Conservation (phyloP, 2,888 invertebrate genomes). For the Cryptocheilus praepositus region DNA sequence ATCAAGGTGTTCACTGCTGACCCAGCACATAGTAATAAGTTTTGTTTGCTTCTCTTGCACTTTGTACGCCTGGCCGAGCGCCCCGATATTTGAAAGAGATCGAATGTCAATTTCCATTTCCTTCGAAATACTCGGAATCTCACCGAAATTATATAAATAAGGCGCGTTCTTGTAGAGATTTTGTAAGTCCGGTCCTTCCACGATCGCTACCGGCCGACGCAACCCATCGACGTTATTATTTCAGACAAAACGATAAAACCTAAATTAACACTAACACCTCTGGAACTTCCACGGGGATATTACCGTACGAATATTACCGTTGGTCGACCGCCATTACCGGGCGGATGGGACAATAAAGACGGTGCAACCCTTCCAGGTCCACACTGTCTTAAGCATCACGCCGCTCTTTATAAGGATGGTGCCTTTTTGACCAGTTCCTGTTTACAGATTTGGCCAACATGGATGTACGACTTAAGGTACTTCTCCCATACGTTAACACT, state of each 20-base stretch:
- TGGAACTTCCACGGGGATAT: slow-evolving; percentile 68
- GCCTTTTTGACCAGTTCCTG: slow-evolving; percentile 82
- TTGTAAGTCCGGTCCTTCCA: background rate
- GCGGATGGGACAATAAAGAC: slow-evolving; percentile 75
- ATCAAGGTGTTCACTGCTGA: slow-evolving; percentile 70
- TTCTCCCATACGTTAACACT: slow-evolving; percentile 32
- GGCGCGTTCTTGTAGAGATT: background rate
- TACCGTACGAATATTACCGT: slow-evolving; percentile 72
- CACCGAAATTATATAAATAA: too few relatives aligned
- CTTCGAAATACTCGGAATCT: too few relatives aligned
- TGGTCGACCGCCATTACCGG: slow-evolving; percentile 68
- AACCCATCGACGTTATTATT: slow-evolving; percentile 39
- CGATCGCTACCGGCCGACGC: slow-evolving; percentile 9
- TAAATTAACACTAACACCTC: slow-evolving; percentile 58
- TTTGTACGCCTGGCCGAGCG: background rate
- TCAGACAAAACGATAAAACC: slow-evolving; percentile 62
- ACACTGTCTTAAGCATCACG: slow-evolving; percentile 84
- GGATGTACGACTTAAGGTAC: slow-evolving; percentile 84
- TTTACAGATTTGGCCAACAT: slow-evolving; percentile 87
- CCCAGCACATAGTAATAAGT: slow-evolving; percentile 63
- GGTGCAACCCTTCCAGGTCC: slow-evolving; percentile 72
- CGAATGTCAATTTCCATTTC: too few relatives aligned
- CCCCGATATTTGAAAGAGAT: too few relatives aligned
- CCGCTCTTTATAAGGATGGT: slow-evolving; percentile 80
- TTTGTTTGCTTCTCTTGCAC: slow-evolving; percentile 46